These are phyloP conservation scores for Eupelmus urozonus DNA, from an alignment of 2,888 invertebrate species.

Conservation along the genomic window DNA sequence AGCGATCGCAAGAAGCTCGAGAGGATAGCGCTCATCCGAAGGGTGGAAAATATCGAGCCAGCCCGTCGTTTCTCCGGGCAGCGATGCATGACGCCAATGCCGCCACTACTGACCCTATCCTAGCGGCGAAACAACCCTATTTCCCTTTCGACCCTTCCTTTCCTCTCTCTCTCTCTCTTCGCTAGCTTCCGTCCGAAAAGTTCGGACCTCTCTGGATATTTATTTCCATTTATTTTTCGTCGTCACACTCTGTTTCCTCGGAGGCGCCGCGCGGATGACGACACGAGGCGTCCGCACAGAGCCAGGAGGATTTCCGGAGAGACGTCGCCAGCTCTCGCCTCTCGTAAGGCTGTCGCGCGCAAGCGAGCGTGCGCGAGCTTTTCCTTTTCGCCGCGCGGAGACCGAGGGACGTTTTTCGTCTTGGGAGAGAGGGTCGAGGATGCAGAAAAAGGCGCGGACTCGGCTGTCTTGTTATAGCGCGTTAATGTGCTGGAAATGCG, in stretches of 20 bases:
- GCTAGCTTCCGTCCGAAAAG: constrained; percentile 46
- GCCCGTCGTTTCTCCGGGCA: constrained; percentile 23
- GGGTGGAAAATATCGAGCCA: constrained; percentile 57
- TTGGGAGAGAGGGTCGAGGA: no score
- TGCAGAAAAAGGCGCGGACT: no score
- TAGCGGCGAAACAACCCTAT: constrained; percentile 66
- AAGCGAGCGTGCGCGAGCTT: neutral
- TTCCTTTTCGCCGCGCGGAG: neutral
- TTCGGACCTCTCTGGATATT: constrained; percentile 62
- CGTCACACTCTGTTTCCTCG: constrained; percentile 59
- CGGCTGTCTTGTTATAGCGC: no score
- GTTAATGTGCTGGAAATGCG: no score
- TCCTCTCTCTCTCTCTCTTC: neutral
- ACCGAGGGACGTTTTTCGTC: no score
- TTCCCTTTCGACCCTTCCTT: constrained; percentile 60
- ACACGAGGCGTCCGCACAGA: constrained; percentile 24
- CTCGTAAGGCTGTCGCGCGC: neutral
- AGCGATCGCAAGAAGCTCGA: constrained; percentile 5
- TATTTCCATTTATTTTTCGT: constrained; percentile 68
- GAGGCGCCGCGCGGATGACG: constrained; percentile 37
- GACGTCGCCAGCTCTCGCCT: no score
- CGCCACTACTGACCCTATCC: constrained; percentile 68
- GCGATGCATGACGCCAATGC: constrained; percentile 67
- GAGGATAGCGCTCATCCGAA: neutral
- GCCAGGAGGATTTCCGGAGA: constrained; percentile 38